phyloP scores from a whole-genome alignment of 2,888 invertebrate species.

The Rhogogaster chlorosoma region DNA sequence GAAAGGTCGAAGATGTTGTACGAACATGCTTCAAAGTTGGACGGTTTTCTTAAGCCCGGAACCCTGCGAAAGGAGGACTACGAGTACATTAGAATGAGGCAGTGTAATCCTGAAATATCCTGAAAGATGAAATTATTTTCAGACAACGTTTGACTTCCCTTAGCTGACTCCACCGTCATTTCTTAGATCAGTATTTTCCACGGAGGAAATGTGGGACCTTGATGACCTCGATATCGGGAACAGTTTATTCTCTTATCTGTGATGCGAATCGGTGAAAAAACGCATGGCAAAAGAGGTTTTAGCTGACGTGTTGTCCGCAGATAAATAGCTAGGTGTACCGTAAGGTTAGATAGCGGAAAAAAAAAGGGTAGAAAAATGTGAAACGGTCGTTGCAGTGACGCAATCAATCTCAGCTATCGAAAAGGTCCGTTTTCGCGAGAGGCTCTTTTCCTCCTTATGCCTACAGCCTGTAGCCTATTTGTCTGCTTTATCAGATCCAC shows the following conservation, averaged over 20 bases:
- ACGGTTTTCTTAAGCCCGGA: slow-evolving; percentile 52
- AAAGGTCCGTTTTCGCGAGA: slow-evolving; percentile 13
- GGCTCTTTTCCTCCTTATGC: neutral
- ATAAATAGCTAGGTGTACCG: neutral
- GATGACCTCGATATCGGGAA: slow-evolving; percentile 24
- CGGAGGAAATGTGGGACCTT: neutral
- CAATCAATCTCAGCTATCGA: slow-evolving; percentile 20
- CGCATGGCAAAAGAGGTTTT: slow-evolving; percentile 1
- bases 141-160: neutral
- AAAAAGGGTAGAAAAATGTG: neutral
- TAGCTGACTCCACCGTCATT: neutral
- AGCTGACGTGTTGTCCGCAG: neutral
- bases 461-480: slow-evolving; percentile 43
- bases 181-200: neutral
- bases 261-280: slow-evolving; percentile 18
- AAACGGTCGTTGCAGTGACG: neutral
- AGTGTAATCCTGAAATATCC: neutral
- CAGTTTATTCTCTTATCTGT: slow-evolving; percentile 4
- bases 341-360: neutral
- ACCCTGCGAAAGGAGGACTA: neutral
- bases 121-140: neutral
- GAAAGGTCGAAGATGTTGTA: slow-evolving; percentile 57
- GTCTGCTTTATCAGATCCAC: slow-evolving; percentile 47
- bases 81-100: neutral
- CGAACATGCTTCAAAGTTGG: slow-evolving; percentile 52